These are phyloP conservation scores for Petrolisthes manimaculis DNA, from an alignment of 2,888 invertebrate species.

Conservation along the genomic window DNA sequence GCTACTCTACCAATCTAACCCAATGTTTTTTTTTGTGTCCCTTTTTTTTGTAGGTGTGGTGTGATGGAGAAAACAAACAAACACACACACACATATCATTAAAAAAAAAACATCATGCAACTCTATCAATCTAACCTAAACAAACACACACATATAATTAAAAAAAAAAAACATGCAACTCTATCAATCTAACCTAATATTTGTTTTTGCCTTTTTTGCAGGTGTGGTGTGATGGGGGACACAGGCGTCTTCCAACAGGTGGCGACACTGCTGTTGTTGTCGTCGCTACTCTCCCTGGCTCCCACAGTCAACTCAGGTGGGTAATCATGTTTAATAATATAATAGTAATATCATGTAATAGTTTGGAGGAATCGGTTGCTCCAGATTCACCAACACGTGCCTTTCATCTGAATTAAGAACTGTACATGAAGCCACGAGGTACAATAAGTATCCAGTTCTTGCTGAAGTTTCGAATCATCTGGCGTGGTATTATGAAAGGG, in stretches of 20 bases:
- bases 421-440: too few species aligned
- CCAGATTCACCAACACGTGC: too few species aligned
- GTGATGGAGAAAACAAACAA: too few species aligned
- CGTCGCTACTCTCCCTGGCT: not conserved
- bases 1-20: too few species aligned
- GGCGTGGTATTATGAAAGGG: too few species aligned
- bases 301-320: not conserved
- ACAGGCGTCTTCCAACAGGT: not conserved
- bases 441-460: not conserved
- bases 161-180: not conserved
- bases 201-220: constrained; percentile 1
- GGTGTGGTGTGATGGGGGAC: constrained; percentile 26
- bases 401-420: too few species aligned
- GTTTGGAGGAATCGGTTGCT: too few species aligned
- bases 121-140: not conserved
- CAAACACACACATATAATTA: not conserved
- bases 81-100: not conserved
- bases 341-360: too few species aligned
- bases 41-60: too few species aligned
- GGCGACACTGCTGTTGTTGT: not conserved
- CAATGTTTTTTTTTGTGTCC: too few species aligned
- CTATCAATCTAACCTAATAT: not conserved
- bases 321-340: too few species aligned
- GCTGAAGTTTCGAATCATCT: too few species aligned
- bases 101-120: not conserved